Percentiles rank a stretch among this genome's conserved stretches.
These are phyloP conservation scores for Galerucella nymphaeae DNA, from an alignment of 2,888 invertebrate genomes.

Conservation along the genomic window DNA sequence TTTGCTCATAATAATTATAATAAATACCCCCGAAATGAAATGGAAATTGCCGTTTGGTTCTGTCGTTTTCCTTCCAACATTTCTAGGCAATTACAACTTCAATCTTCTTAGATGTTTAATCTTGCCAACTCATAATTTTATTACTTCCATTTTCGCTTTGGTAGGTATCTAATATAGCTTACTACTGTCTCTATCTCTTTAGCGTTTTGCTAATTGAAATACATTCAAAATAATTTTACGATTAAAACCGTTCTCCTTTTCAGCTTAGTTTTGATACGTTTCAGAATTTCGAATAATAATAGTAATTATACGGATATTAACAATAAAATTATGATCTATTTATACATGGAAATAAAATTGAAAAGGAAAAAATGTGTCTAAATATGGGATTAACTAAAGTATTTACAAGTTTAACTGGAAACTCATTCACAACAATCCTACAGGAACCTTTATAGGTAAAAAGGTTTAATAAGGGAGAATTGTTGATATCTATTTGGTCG, in stretches of 20 bases:
- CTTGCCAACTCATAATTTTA: conserved; percentile 51
- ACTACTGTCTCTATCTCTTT: conserved; percentile 26
- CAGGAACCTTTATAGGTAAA: too few species aligned
- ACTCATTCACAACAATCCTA: too few species aligned
- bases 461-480: too few species aligned
- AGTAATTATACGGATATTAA: too few species aligned
- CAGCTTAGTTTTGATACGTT: conserved; percentile 4
- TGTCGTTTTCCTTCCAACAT: too few species aligned
- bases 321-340: too few species aligned
- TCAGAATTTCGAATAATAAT: conserved; percentile 16
- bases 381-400: too few species aligned
- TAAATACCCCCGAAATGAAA: conserved; percentile 38
- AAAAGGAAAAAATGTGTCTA: too few species aligned
- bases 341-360: too few species aligned
- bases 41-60: conserved; percentile 46
- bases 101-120: conserved; percentile 53
- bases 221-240: conserved; percentile 30
- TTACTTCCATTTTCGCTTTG: conserved; percentile 48
- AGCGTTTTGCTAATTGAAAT: conserved; percentile 41
- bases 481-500: too few species aligned
- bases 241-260: background rate
- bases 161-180: conserved; percentile 39
- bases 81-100: conserved; percentile 50
- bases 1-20: conserved; percentile 30
- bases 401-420: too few species aligned